These are phyloP conservation scores for Uropsilus gracilis DNA, from an alignment of 2,113 vertebrate species.

Conservation along the genomic window DNA sequence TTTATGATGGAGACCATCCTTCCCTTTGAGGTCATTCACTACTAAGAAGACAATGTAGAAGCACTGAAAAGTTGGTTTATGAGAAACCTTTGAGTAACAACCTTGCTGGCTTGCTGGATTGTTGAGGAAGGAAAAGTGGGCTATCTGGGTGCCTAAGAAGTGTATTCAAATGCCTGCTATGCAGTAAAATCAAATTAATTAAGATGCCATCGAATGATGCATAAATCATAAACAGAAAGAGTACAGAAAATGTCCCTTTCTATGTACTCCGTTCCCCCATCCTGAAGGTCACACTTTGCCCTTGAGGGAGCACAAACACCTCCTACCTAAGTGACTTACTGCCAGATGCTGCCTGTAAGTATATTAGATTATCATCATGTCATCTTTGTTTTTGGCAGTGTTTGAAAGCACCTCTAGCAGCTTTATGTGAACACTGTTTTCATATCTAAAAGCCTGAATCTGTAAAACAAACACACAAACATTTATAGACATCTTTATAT, in stretches of 20 bases:
- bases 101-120: neutral
- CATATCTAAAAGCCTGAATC: constrained; percentile 66
- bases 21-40: neutral
- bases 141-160: neutral
- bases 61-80: neutral
- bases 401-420: constrained; percentile 67
- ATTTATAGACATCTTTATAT: constrained; percentile 71
- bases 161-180: neutral
- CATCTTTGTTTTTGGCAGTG: constrained; percentile 78
- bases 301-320: constrained; percentile 67
- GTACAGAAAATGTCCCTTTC: neutral
- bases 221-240: constrained; percentile 33
- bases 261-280: neutral
- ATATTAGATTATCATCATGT: constrained; percentile 77
- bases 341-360: constrained; percentile 66
- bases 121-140: neutral
- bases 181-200: constrained; percentile 50
- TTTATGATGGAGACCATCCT: neutral
- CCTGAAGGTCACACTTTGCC: constrained; percentile 63
- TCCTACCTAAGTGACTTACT: constrained; percentile 72
- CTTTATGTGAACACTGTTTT: constrained; percentile 77
- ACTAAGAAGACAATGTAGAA: neutral
- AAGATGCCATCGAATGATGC: neutral
- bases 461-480: constrained; percentile 72
- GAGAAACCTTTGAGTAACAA: neutral